Evolutionary conservation across 2,797 vertebrate genomes (phyloP), one percentile per base, ranked within the genome.

Genomic region (Tauraco hartlaubi): DNA sequence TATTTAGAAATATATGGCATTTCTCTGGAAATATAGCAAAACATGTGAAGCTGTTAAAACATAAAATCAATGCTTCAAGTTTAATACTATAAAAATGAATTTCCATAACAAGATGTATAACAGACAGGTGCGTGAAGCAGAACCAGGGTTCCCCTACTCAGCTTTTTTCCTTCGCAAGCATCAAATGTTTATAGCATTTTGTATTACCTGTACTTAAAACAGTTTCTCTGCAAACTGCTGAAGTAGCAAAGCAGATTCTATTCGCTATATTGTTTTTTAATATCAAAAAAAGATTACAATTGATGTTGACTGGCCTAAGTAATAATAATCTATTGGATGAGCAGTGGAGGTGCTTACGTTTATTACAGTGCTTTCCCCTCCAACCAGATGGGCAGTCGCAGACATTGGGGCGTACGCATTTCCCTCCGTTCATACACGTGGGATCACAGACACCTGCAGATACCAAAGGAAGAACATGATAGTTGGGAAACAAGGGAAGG

Each of bases 361-460:
- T 98, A 82, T 98, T 97, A 25, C 96, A 99, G 46, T 93, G 82
- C 59, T 89, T 98, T 75, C 98, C 97, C 71, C 97, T 97, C 98
- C 98, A 98, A 5, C 98, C 98, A 20, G 98, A 98, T 0, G 97
- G 98, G 90, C 98, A 99, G 94, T 99, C 98, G 3, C 98, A 99
- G 77, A 98, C 84, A 5, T 98, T 97, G 18, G 98, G 98, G 13
- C 78, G 94, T 1, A 98, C 94, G 3, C 98, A 99, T 75, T 97
- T 97, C 26, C 98, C 98, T 28, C 98, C 96, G 1, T 99, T 99
- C 98, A 98, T 95, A 61, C 98, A 99, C 84, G 29, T 64, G 64
- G 98, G 98, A 46, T 98, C 97, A 58, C 99, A 99, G 84, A 99
- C 97, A 97, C 98, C 99, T 99, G 97, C 72, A 92, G 79, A 12